Percentiles rank a stretch among this genome's conserved stretches.
Evolutionary conservation across 2,797 vertebrate species (phyloP).

Genomic region (Rhyacichthys aspro): DNA sequence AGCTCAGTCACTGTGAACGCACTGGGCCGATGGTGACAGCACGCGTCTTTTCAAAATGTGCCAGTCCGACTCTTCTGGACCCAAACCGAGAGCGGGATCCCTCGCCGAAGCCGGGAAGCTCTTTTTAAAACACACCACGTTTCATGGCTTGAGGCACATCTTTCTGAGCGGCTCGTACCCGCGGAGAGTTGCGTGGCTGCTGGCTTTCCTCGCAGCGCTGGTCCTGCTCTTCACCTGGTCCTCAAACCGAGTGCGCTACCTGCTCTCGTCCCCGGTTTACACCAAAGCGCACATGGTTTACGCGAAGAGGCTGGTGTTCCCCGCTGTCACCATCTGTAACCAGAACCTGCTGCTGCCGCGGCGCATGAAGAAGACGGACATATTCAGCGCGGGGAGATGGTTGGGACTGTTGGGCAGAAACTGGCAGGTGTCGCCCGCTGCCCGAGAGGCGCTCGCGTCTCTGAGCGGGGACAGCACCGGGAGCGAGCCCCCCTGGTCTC

Average conservation of each 20-base stretch:
- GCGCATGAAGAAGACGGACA: slow-evolving; percentile 84
- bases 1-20: slow-evolving; percentile 41
- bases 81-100: slow-evolving; percentile 69
- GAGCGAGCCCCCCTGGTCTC: slow-evolving; percentile 75
- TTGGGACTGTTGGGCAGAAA: slow-evolving; percentile 82
- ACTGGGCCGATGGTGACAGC: slow-evolving; percentile 47
- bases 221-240: slow-evolving; percentile 85
- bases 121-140: slow-evolving; percentile 81
- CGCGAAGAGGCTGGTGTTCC: slow-evolving; percentile 83
- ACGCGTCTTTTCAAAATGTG: slow-evolving; percentile 73
- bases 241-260: slow-evolving; percentile 82
- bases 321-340: slow-evolving; percentile 87
- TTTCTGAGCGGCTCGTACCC: slow-evolving; percentile 80
- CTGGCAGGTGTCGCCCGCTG: slow-evolving; percentile 77
- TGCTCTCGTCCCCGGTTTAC: slow-evolving; percentile 84
- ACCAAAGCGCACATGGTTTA: slow-evolving; percentile 85
- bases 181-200: slow-evolving; percentile 80
- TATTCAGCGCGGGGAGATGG: slow-evolving; percentile 85
- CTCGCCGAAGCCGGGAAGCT: slow-evolving; percentile 77
- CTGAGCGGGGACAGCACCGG: slow-evolving; percentile 43
- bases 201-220: slow-evolving; percentile 78
- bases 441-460: slow-evolving; percentile 73
- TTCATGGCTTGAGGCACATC: slow-evolving; percentile 81
- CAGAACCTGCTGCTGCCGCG: slow-evolving; percentile 83
- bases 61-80: slow-evolving; percentile 68